phyloP scores from a whole-genome alignment of 1,140 invertebrate species.

The Maconellicoccus hirsutus region DNA sequence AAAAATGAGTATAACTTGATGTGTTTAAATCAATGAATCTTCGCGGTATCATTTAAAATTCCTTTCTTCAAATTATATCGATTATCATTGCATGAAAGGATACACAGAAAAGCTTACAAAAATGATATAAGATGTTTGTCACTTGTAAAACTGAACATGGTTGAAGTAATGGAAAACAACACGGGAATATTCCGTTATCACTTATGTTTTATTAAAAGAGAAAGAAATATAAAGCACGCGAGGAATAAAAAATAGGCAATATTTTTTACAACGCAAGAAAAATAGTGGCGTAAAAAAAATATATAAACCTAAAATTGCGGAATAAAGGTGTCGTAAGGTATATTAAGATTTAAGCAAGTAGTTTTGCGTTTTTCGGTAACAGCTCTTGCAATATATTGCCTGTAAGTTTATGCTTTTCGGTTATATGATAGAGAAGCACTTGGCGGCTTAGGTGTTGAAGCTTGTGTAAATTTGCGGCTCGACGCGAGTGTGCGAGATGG shows the following conservation, averaged over 20 bases:
- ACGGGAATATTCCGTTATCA: too few relatives aligned
- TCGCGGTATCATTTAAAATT: too few relatives aligned
- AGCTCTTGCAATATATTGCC: not conserved
- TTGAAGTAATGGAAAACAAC: too few relatives aligned
- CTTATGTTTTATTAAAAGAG: not conserved
- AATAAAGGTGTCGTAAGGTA: not conserved
- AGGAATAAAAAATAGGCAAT: not conserved
- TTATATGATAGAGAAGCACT: not conserved
- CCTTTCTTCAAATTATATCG: too few relatives aligned
- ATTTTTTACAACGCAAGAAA: not conserved
- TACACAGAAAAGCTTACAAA: too few relatives aligned
- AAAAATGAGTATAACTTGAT: too few relatives aligned
- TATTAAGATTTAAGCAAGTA: not conserved
- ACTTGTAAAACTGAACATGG: too few relatives aligned
- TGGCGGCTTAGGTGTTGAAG: not conserved
- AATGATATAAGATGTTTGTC: too few relatives aligned
- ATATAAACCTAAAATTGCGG: constrained; percentile 2
- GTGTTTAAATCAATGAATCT: too few relatives aligned
- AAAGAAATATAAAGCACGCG: not conserved
- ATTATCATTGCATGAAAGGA: too few relatives aligned
- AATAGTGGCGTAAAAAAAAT: not conserved
- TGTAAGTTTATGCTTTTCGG: not conserved
- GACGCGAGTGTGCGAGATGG: not conserved
- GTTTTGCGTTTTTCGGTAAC: not conserved
- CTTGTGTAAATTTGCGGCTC: not conserved